These are phyloP conservation scores for Cryptosula pallasiana DNA, from an alignment of 2,888 invertebrate species.

Conservation along the genomic window DNA sequence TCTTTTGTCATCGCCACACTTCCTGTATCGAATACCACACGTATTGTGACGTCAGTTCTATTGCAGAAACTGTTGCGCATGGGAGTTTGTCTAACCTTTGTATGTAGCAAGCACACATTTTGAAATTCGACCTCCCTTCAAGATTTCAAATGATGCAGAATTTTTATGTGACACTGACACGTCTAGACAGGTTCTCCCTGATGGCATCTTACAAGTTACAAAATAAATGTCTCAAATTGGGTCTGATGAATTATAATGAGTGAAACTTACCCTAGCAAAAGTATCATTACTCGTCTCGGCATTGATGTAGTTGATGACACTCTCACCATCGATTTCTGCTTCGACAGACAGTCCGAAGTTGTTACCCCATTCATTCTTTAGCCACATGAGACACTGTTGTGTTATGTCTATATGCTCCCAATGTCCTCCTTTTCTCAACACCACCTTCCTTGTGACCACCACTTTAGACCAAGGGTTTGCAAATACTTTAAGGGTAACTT, in stretches of 20 bases:
- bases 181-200: too few relatives aligned
- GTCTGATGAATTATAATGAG: too few relatives aligned
- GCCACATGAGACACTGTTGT: conserved; percentile 34
- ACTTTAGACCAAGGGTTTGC: background rate
- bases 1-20: too few relatives aligned
- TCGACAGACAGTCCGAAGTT: conserved; percentile 36
- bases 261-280: background rate
- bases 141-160: background rate
- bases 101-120: too few relatives aligned
- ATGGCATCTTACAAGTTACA: too few relatives aligned
- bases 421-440: conserved; percentile 28
- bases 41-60: too few relatives aligned
- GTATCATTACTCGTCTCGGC: background rate
- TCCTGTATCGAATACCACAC: too few relatives aligned
- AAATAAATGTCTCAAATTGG: too few relatives aligned
- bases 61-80: too few relatives aligned
- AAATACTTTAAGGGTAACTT: background rate
- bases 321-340: conserved; percentile 33
- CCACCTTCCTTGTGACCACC: background rate
- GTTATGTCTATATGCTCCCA: conserved; percentile 39
- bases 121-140: conserved; percentile 2
- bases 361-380: conserved; percentile 30
- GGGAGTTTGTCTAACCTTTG: too few relatives aligned
- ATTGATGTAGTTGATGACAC: conserved; percentile 21
- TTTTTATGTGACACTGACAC: too few relatives aligned